These are phyloP conservation scores for Neocrepidodera transversa DNA, from an alignment of 2,888 invertebrate genomes.

Conservation along the genomic window DNA sequence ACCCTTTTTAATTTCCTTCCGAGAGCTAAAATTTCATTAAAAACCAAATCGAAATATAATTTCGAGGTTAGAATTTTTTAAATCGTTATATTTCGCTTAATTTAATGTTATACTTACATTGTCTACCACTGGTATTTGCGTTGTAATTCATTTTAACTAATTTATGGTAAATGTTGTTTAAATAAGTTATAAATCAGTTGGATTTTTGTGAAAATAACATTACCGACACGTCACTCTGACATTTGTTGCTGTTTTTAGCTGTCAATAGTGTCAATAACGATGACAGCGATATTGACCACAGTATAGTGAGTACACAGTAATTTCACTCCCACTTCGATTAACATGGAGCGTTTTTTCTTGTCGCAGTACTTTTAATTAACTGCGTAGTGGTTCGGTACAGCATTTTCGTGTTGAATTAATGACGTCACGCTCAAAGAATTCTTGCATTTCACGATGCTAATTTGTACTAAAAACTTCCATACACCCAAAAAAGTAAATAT, in stretches of 20 bases:
- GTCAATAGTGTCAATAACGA: too few relatives aligned
- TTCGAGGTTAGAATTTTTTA: constrained; percentile 32
- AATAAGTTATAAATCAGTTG: constrained; percentile 13
- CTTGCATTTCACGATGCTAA: too few relatives aligned
- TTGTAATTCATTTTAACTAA: constrained; percentile 56
- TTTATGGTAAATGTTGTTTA: constrained; percentile 4
- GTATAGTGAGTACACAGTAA: too few relatives aligned
- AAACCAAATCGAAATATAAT: constrained; percentile 14
- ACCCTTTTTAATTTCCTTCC: constrained; percentile 70
- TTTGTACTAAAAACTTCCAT: too few relatives aligned
- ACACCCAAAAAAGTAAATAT: too few relatives aligned
- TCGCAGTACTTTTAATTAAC: too few relatives aligned
- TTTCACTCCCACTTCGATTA: too few relatives aligned
- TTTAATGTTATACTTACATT: constrained; percentile 50
- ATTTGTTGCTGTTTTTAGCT: not conserved
- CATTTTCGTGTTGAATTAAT: too few relatives aligned
- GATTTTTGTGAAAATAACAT: constrained; percentile 17
- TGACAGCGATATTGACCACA: too few relatives aligned
- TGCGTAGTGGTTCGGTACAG: too few relatives aligned
- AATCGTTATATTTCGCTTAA: constrained; percentile 26
- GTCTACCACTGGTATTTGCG: constrained; percentile 55
- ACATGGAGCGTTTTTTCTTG: too few relatives aligned
- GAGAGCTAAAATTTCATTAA: constrained; percentile 48
- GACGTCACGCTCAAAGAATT: too few relatives aligned
- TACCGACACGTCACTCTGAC: constrained; percentile 24